These are phyloP conservation scores for Periophthalmodon schlosseri DNA, from an alignment of 2,113 vertebrate species.

Conservation along the genomic window DNA sequence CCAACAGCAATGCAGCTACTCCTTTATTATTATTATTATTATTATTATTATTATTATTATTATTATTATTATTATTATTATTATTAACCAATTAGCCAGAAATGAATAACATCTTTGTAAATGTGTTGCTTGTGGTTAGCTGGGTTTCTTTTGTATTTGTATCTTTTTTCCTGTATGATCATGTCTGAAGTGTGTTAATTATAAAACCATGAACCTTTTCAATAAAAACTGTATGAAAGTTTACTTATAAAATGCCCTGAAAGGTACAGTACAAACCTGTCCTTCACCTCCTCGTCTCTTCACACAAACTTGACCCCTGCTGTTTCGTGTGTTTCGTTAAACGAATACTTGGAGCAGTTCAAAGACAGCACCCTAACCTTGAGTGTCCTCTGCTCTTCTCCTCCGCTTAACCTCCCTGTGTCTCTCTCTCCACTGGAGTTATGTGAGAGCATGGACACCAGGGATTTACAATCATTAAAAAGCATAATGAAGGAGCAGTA, in stretches of 20 bases:
- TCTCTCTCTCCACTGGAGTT: constrained; percentile 2
- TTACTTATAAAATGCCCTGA: not conserved
- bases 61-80: too few species aligned
- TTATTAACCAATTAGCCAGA: too few species aligned
- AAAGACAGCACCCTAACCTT: constrained; percentile 33
- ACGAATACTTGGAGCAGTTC: not conserved
- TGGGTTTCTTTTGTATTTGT: too few species aligned
- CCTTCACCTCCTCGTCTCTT: constrained; percentile 4
- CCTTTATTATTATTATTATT: too few species aligned
- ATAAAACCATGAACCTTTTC: too few species aligned
- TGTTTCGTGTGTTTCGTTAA: constrained; percentile 2
- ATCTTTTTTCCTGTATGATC: too few species aligned
- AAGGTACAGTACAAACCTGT: not conserved
- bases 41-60: too few species aligned
- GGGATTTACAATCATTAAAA: constrained; percentile 1
- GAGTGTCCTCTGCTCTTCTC: constrained; percentile 18
- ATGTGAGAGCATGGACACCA: not conserved
- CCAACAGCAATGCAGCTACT: too few species aligned
- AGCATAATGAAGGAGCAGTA: not conserved
- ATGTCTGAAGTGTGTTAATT: too few species aligned
- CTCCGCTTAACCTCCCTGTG: constrained; percentile 19
- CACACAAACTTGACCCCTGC: constrained; percentile 15
- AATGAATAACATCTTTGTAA: too few species aligned
- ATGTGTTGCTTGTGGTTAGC: too few species aligned
- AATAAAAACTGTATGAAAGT: not conserved